A percentile compares a stretch with the other conserved stretches of the same genome.
Evolutionary conservation across 2,797 vertebrate genomes (phyloP).

Genomic region (Eurystomus glaucurus): DNA sequence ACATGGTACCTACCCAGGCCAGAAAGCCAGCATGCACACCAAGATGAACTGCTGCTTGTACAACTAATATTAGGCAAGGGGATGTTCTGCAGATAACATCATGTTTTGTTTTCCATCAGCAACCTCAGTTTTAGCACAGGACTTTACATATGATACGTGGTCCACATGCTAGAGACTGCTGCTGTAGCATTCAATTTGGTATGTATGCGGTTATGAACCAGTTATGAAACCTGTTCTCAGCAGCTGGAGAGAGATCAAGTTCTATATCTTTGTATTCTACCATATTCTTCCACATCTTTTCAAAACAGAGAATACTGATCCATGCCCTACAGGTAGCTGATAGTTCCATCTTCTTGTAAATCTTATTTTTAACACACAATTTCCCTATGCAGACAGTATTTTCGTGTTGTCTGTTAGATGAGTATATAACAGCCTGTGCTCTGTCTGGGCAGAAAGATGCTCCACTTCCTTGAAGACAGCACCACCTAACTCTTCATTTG

Average conservation of each 20-base stretch:
- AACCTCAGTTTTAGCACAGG: background rate
- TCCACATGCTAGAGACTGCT: background rate
- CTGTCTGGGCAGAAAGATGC: background rate
- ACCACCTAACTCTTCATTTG: background rate
- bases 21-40: background rate
- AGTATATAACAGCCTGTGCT: background rate
- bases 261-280: background rate
- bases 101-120: background rate
- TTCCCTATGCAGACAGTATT: background rate
- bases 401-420: background rate
- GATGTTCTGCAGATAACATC: background rate
- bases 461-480: background rate
- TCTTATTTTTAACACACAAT: background rate
- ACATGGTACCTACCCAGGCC: background rate
- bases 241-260: background rate
- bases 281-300: background rate
- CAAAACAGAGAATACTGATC: background rate
- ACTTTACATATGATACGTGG: background rate
- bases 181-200: background rate
- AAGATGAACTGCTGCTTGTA: background rate
- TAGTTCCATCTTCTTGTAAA: background rate
- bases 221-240: background rate
- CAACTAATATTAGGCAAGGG: background rate
- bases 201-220: background rate
- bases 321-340: background rate